phyloP scores from a whole-genome alignment of 2,113 vertebrate genomes.

The Vulpes lagopus region DNA sequence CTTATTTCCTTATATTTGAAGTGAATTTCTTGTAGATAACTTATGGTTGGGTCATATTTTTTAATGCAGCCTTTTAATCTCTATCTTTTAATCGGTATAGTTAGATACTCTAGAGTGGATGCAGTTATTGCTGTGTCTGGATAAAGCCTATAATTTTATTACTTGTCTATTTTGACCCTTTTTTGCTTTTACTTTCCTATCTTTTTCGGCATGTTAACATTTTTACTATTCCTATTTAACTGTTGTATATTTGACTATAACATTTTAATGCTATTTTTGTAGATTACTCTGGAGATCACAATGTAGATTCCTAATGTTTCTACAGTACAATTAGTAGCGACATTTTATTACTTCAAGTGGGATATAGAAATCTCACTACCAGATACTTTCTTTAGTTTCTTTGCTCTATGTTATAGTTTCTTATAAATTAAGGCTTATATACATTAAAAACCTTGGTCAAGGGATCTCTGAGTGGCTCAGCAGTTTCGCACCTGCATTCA shows the following conservation, averaged over 20 bases:
- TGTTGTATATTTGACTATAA: neutral
- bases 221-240: neutral
- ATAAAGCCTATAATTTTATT: neutral
- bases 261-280: neutral
- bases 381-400: neutral
- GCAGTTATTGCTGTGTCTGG: neutral
- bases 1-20: neutral
- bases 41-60: neutral
- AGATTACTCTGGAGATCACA: neutral
- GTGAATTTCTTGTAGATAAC: neutral
- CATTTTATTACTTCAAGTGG: neutral
- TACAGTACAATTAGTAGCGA: neutral
- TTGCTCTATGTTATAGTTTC: neutral
- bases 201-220: neutral
- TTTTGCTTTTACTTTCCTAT: neutral
- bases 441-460: neutral
- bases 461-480: too few species aligned
- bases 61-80: neutral
- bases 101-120: neutral
- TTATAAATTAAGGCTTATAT: neutral
- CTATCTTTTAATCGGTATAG: neutral
- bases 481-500: too few species aligned
- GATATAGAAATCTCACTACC: neutral
- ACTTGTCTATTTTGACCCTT: neutral
- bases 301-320: neutral